Evolutionary conservation across 1,140 invertebrate genomes (phyloP), one percentile per base, ranked within the genome.

Genomic region (Rhynchophorus ferrugineus): DNA sequence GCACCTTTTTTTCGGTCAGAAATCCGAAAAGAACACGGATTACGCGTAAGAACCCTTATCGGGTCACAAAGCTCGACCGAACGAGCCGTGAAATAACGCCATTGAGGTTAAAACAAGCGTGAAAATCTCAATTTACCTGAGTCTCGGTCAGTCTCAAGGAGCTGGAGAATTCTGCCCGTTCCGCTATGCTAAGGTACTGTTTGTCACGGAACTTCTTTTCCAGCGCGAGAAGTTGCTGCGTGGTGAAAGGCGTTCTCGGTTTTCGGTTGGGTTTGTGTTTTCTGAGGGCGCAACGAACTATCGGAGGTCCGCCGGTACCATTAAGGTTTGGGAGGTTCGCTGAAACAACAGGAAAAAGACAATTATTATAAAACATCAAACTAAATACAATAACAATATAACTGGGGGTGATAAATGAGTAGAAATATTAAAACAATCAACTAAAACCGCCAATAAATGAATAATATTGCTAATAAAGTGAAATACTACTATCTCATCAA

Each of bases 171-270:
- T 98, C 95, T 0, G 95, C 95, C 44, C 95, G 74, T 70, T 98
- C 95, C 1, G 94, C 90, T 58, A 98, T 95, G 61, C 90, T 91
- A 44, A 98, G 75, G 73, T 98, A 98, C 71, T 96, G 94, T 70
- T 95, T 96, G 70, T 93, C 85, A 7, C 87, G 77, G 75, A 98
- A 98, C 75, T 98, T 98, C 74, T 89, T 89, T 73, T 98, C 95
- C 48, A 98, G 74, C 5, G 91, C 87, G 20, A 95, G 71, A 21
- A 98, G 75, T 69, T 98, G 95, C 67, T 96, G 90, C 2, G 93
- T 95, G 6, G 93, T 98, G 76, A 98, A 98, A 1, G 95, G 95
- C 0, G 95, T 98, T 43, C 95, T 78, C 1, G 95, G 95, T 72
- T 98, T 98, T 49, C 95, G 76, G 73, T 98, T 98, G 17, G 92